Base-by-base conservation (phyloP, 2,113 vertebrate species). In the Toxotes chatareus region DNA sequence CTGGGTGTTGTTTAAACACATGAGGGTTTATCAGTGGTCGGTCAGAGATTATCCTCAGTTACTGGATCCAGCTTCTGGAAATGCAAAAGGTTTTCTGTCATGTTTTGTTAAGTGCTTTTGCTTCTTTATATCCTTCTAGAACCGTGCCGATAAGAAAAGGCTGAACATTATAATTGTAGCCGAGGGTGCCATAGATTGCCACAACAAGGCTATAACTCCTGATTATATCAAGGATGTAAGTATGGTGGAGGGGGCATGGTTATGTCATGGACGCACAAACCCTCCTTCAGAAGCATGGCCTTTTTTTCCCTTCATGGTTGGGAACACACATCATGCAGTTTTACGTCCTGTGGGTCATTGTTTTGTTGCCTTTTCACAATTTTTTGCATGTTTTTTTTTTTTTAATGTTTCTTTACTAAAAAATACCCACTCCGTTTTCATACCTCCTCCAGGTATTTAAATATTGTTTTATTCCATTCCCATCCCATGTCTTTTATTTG, bases 151-250 rank as follows among this genome's bases (percentile, higher is more conserved):
- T 83, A 95, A 92, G 91, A 95, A 95, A 88, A 89, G 96, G 78
- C 93, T 96, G 91, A 96, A 96, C 94, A 95, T 96, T 88, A 95
- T 96, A 69, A 96, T 96, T 74, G 89, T 96, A 79, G 94, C 96
- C 0, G 96, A 96, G 71, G 96, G 96, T 47, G 98, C 98, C 86
- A 97, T 99, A 71, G 97, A 99, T 83, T 85, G 67, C 80, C 95
- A 96, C 78, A 99, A 98, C 92, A 96, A 95, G 57, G 76, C 96
- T 31, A 97, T 99, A 86, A 97, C 96, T 0, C 97, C 98, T 0
- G 96, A 98, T 83, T 95, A 95, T 77, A 95, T 99, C 90, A 99
- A 98, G 88, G 95, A 98, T 47, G 98, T 99, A 94, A 96, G 97
- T 96, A 91, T 59, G 23, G 42, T 10, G 65, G n/a, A 19, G 16